Conservation (phyloP, 2,113 vertebrate species). For the Phoxinus phoxinus region DNA sequence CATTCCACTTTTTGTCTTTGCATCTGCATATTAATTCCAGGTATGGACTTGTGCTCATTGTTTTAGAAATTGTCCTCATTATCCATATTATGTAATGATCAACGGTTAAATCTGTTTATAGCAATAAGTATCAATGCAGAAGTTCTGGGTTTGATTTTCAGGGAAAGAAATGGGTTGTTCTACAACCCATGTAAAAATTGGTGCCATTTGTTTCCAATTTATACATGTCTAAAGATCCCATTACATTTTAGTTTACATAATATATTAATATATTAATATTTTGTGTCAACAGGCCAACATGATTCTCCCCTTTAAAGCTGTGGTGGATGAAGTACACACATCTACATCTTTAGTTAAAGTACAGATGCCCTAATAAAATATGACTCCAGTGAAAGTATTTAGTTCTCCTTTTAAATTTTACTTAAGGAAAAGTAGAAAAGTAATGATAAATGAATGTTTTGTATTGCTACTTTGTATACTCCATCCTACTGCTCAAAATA, state of each 20-base stretch:
- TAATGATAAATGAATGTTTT: too few species aligned
- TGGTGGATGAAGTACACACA: too few species aligned
- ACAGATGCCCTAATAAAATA: too few species aligned
- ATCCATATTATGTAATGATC: neutral
- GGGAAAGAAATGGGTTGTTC: neutral
- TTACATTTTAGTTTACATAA: neutral
- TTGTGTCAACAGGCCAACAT: neutral
- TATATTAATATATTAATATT: neutral
- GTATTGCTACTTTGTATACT: too few species aligned
- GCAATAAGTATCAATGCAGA: neutral
- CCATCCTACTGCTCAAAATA: too few species aligned
- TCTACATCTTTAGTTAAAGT: too few species aligned
- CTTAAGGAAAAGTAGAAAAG: too few species aligned
- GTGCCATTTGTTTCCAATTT: neutral
- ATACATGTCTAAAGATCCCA: neutral
- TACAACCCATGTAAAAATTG: too few species aligned
- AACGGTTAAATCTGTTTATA: neutral
- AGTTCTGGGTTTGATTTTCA: neutral
- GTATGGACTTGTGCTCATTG: neutral
- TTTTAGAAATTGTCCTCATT: neutral
- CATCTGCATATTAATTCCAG: neutral
- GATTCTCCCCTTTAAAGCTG: neutral
- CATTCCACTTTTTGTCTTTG: slow-evolving; percentile 44
- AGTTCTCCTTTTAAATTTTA: too few species aligned
- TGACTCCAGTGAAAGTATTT: too few species aligned